A percentile compares a stretch with the other conserved stretches of the same genome.
These are phyloP conservation scores for Dicerorhinus sumatrensis DNA, from an alignment of 2,113 vertebrate species.

Conservation along the genomic window DNA sequence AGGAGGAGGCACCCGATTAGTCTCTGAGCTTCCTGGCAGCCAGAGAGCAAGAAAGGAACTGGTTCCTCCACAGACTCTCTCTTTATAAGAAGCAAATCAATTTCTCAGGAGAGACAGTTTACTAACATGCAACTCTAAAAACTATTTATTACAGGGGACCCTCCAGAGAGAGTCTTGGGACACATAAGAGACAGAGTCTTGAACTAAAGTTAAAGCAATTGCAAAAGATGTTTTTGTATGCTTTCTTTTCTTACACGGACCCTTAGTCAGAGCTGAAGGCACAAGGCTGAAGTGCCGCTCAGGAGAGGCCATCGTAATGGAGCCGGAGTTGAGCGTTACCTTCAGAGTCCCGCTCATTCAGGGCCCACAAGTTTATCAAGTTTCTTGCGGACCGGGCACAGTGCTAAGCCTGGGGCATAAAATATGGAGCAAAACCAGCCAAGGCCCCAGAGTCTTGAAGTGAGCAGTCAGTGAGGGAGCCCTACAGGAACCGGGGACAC, in stretches of 20 bases:
- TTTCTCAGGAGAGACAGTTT: neutral
- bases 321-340: neutral
- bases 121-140: neutral
- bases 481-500: neutral
- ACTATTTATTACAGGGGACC: neutral
- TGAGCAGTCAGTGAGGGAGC: neutral
- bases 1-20: neutral
- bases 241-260: neutral
- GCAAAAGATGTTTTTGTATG: neutral
- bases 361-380: neutral
- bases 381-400: neutral
- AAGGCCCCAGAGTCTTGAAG: neutral
- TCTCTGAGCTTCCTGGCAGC: neutral
- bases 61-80: neutral
- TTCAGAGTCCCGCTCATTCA: neutral
- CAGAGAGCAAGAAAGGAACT: neutral
- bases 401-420: neutral
- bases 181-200: neutral
- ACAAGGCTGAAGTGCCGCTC: neutral
- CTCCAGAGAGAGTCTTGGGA: neutral
- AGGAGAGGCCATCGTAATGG: neutral
- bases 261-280: neutral
- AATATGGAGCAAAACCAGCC: neutral
- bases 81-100: neutral
- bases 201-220: neutral